Evolutionary conservation across 2,888 invertebrate genomes (phyloP).

Genomic region (Ischnus inquisitorius): DNA sequence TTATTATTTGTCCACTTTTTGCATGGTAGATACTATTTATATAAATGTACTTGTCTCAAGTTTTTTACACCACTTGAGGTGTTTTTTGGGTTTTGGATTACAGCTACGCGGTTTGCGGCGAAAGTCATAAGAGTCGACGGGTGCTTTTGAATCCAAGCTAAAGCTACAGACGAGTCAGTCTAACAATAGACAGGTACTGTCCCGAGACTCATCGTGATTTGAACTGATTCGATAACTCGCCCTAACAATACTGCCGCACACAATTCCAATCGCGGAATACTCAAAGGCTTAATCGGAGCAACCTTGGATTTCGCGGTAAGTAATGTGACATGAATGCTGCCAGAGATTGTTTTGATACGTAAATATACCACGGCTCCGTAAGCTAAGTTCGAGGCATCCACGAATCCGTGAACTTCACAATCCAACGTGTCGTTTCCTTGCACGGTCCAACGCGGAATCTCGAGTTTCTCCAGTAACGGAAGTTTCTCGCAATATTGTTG

Average conservation of each 20-base stretch:
- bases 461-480: background rate
- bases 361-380: background rate
- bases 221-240: conserved; percentile 35
- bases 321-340: background rate
- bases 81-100: no score
- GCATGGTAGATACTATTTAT: no score
- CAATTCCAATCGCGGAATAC: conserved; percentile 63
- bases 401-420: background rate
- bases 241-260: conserved; percentile 59
- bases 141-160: conserved; percentile 63
- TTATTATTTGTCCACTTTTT: no score
- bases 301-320: background rate
- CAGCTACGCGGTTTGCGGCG: conserved; percentile 50
- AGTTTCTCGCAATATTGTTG: background rate
- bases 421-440: background rate
- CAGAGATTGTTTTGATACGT: background rate
- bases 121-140: conserved; percentile 55
- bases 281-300: background rate
- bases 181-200: conserved; percentile 39
- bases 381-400: conserved; percentile 1
- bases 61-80: no score
- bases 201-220: conserved; percentile 13
- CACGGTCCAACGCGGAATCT: background rate
- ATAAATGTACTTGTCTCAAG: no score
- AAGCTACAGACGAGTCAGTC: conserved; percentile 63